Base-by-base conservation (phyloP, 1,140 invertebrate genomes). In the Aphelinus atriplicis region DNA sequence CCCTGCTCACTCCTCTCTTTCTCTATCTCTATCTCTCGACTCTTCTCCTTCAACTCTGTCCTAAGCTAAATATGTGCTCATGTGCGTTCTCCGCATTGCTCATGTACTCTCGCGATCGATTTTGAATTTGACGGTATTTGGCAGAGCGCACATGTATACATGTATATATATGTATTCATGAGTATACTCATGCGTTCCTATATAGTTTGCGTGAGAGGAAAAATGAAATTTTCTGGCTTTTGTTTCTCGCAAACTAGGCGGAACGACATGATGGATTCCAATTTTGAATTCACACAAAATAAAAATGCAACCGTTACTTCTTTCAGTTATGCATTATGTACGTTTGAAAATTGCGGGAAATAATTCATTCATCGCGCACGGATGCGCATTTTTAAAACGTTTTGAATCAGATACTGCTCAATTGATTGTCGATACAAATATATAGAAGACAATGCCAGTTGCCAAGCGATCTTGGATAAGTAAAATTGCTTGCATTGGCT, bases 1-100 rank as follows among this genome's bases (percentile, higher is more conserved):
- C 79, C 77, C 76, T 47, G 69, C 42, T 64, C 69, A 53, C 51
- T 53, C 4, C 9, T 53, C 9, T 55, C 56, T 65, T 56, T 64
- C 7, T 62, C 60, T 68, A 68, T 81, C 78, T 68, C 77, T 76
- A 78, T 26, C 0, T 26, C 26, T 26, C 26, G 26, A 26, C 26
- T 26, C 26, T 26, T 26, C 26, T 26, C 26, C 26, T 26, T 26
- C 26, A 69, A 80, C 58, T 67, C 26, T 58, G 58, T 57, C 68
- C n/a, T 56, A 73, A 66, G 62, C 71, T 77, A 63, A 26, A 26
- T 26, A 26, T 26, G 26, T 26, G 26, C 26, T 26, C 26, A 26
- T 26, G 26, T 26, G 26, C 26, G 26, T 26, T 26, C 26, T 26
- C 26, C 26, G 26, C 26, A 26, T 26, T 26, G 26, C 26, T 26